Conservation (phyloP, 2,113 vertebrate genomes). For the Pogonocichla stellata region DNA sequence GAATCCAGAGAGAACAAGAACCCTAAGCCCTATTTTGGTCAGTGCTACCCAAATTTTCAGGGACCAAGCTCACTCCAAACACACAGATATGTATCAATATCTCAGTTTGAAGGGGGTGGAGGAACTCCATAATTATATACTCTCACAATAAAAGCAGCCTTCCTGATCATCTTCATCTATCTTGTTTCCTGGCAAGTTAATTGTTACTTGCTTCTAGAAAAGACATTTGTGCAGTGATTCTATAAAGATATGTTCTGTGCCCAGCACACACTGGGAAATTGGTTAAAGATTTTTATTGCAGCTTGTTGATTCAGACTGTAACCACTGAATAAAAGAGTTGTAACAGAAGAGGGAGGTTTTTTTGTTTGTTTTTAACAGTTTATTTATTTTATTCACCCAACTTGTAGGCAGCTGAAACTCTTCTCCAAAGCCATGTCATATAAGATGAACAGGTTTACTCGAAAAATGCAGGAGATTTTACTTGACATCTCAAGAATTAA, state of each 20-base stretch:
- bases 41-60: neutral
- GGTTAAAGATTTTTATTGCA: neutral
- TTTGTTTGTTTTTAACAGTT: neutral
- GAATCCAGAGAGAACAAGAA: neutral
- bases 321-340: neutral
- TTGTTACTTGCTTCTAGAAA: neutral
- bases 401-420: neutral
- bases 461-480: neutral
- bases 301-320: neutral
- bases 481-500: neutral
- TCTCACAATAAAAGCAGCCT: neutral
- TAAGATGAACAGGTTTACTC: neutral
- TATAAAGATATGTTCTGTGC: neutral
- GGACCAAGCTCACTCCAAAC: neutral
- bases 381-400: neutral
- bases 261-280: neutral
- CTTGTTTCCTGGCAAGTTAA: neutral
- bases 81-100: fast-evolving
- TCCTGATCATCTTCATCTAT: neutral
- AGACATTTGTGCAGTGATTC: neutral
- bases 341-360: neutral
- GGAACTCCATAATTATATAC: fast-evolving
- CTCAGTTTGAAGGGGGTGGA: neutral
- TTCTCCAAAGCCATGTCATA: neutral
- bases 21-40: neutral